Base-by-base conservation (phyloP, 2,888 invertebrate species). In the Carpatolechia fugitivella region DNA sequence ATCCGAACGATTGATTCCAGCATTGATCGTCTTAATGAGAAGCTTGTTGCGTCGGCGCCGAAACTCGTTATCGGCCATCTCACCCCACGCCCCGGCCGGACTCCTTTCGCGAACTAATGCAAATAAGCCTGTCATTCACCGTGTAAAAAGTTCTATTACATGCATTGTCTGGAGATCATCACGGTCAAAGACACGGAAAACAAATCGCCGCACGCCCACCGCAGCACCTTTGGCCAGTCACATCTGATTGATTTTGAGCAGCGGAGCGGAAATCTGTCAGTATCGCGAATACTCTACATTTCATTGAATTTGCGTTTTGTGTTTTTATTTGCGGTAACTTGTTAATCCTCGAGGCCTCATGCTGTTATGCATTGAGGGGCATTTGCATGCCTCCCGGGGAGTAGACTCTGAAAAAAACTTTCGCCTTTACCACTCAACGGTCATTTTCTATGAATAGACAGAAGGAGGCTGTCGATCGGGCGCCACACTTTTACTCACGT, bases 401-500 rank as follows among this genome's bases (percentile, higher is more conserved):
- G 68, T 72, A 71, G 70, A 68, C 66, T 65, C 59, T 59, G 61
- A 59, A 76, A 74, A 65, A 72, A 69, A 66, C 59, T 61, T 61
- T 63, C 62, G 64, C 65, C 69, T 73, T 73, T 70, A 67, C 74
- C 66, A 80, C 76, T 83, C 74, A 77, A 73, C 74, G 76, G 72
- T 76, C 76, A 73, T 74, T 71, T 74, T 80, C 75, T 61, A 66
- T 66, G 61, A 61, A 78, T 74, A 76, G 74, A 71, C 65, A 68
- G 65, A 73, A 67, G 73, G 72, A 66, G 68, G 70, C 75, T 80
- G 76, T 79, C 78, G 73, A 80, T 80, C 74, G 67, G 72, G 76
- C 81, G 79, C 83, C 79, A 81, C 82, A 83, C 85, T 87, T 86
- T 85, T 84, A 82, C 82, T 83, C 69, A 70, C 76, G 75, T 73